These are phyloP conservation scores for Diadema setosum DNA, from an alignment of 35 echinoderm and acorn worm genomes.

Conservation along the genomic window DNA sequence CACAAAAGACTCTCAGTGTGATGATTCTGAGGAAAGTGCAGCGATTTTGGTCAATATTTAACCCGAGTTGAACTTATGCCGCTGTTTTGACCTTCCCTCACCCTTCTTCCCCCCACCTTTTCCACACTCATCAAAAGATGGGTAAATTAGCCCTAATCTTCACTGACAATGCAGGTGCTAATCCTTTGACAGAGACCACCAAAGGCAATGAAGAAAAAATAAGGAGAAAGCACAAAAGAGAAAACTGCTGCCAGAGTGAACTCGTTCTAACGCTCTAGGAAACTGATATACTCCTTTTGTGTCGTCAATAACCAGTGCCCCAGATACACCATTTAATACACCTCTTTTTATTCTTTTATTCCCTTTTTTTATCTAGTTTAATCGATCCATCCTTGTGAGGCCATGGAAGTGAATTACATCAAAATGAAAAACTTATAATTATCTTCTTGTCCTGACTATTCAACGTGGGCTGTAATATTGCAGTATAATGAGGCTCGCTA, in stretches of 20 bases:
- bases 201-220: not conserved
- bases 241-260: too few species aligned
- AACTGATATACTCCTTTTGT: not conserved
- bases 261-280: not conserved
- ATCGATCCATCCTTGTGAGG: not conserved
- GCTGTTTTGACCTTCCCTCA: too few species aligned
- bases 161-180: not conserved
- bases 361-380: too few species aligned
- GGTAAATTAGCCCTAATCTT: not conserved
- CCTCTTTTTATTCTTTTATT: not conserved
- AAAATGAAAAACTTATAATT: not conserved
- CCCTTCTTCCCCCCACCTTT: not conserved
- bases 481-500: too few species aligned
- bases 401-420: not conserved
- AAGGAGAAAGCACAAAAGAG: not conserved
- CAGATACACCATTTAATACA: not conserved
- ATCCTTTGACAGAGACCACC: not conserved
- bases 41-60: conserved; percentile 2
- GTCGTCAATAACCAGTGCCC: not conserved
- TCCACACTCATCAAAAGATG: not conserved
- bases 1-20: too few species aligned
- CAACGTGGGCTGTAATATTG: too few species aligned
- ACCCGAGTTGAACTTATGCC: not conserved
- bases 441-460: too few species aligned
- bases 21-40: not conserved